These are phyloP conservation scores for Poecilia wingei DNA, from an alignment of 2,797 vertebrate genomes.

Conservation along the genomic window DNA sequence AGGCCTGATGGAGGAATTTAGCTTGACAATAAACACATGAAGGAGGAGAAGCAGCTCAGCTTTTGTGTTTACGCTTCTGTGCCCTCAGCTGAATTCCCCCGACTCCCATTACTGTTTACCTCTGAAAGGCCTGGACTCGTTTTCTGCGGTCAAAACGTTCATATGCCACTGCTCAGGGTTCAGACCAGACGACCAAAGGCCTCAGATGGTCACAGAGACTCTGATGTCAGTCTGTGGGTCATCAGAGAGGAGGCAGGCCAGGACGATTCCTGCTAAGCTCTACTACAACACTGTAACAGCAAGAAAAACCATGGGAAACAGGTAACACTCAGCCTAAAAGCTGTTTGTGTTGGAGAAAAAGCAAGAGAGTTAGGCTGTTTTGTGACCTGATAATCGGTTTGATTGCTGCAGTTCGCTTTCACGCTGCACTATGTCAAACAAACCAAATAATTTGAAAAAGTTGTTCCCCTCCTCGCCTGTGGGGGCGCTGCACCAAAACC, in stretches of 20 bases:
- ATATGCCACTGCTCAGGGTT: background rate
- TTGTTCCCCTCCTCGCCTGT: no score
- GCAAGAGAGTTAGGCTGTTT: background rate
- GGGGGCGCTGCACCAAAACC: no score
- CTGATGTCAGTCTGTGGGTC: background rate
- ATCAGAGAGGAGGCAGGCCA: background rate
- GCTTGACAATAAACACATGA: constrained; percentile 24
- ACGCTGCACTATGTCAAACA: no score
- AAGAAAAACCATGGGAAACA: background rate
- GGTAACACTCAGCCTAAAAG: background rate
- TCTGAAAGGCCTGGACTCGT: background rate
- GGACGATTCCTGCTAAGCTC: background rate
- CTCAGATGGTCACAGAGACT: background rate
- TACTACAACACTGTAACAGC: background rate
- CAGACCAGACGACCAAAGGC: background rate
- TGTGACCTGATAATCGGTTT: no score
- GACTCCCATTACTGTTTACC: constrained; percentile 15
- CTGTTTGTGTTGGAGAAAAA: background rate
- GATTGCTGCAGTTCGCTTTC: no score
- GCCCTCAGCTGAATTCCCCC: constrained; percentile 19
- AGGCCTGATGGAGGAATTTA: constrained; percentile 16
- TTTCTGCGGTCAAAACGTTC: constrained; percentile 1
- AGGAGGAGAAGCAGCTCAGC: constrained; percentile 3
- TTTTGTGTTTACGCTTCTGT: constrained; percentile 15
- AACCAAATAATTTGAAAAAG: no score